Evolutionary conservation across 2,888 invertebrate genomes (phyloP).

Genomic region (Mythimna ferrago): DNA sequence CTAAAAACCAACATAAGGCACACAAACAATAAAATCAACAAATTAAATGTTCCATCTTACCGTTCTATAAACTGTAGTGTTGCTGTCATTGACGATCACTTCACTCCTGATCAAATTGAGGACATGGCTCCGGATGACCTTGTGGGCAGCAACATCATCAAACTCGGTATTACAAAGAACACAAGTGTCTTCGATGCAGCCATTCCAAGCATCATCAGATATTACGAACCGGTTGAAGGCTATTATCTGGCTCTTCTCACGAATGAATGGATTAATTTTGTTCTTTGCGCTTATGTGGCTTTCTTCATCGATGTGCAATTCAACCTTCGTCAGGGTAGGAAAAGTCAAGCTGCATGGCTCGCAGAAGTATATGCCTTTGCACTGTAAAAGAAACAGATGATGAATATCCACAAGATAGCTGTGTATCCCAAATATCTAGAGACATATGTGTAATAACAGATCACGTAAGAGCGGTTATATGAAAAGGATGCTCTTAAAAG

Average conservation of each 20-base stretch:
- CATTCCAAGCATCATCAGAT: slow-evolving; percentile 54
- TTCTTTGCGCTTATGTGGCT: slow-evolving; percentile 19
- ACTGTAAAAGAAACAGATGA: slow-evolving; percentile 25
- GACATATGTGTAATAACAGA: too few species aligned
- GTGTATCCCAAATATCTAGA: too few species aligned
- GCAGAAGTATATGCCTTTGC: slow-evolving; percentile 51
- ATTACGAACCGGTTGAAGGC: slow-evolving; percentile 33
- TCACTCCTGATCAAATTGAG: slow-evolving; percentile 46
- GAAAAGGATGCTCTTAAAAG: too few species aligned
- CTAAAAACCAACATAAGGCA: too few species aligned
- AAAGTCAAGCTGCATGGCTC: slow-evolving; percentile 50
- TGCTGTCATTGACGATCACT: not conserved
- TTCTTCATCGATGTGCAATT: slow-evolving; percentile 40
- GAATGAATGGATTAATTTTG: slow-evolving; percentile 1
- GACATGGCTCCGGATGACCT: slow-evolving; percentile 13
- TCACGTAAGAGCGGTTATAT: too few species aligned
- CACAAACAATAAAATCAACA: too few species aligned
- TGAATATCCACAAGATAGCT: too few species aligned
- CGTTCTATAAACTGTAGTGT: slow-evolving; percentile 41
- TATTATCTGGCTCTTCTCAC: slow-evolving; percentile 27
- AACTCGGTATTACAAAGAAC: slow-evolving; percentile 51
- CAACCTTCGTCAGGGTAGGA: slow-evolving; percentile 36
- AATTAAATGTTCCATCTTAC: slow-evolving; percentile 6
- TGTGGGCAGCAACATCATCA: slow-evolving; percentile 39
- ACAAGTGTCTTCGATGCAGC: slow-evolving; percentile 50